Evolutionary conservation across 2,797 vertebrate species (phyloP), one percentile per base, ranked within the genome.

Genomic region (Eulemur mongoz): DNA sequence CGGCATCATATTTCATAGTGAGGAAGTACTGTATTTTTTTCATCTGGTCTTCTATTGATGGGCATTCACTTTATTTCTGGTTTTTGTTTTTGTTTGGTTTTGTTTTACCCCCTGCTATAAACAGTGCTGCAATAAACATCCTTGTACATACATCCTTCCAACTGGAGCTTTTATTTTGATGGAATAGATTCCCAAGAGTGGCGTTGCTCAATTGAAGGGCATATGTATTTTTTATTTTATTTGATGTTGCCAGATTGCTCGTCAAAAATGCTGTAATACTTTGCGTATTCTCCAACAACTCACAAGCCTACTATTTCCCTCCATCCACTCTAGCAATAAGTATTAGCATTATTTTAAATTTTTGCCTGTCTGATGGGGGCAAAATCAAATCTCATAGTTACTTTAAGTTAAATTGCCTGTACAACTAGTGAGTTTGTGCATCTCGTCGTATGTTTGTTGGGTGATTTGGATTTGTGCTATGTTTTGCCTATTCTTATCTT

Each of bases 271-370:
- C 59, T 40, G 23, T 9, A 57, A 59, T 23, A 43, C 65, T 38
- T 83, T 43, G 25, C 61, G 15, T 59, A 82, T 76, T 93, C 67
- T 57, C 30, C 43, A 79, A 11, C 23, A 45, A 48, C 40, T 76
- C 45, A 12, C 1, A 50, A 92, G 35, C 17, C 40, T 32, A 9
- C 13, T 0, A 2, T n/a, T 95, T 90, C 23, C 38, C 75, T 35
- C 0, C 54, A 91, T 50, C 57, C 13, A n/a, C 27, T 63, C 4
- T 40, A 91, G 89, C 88, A 88, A 61, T 50, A 35, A 35, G 43
- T 79, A 69, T 80, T 89, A 14, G 22, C 38, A 30, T 69, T 73
- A 43, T 93, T 97, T 70, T 69, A 63, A 43, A 52, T 79, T 95
- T 90, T 92, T 80, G 52, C 61, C 38, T 73, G 40, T 54, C 67